Evolutionary conservation across 2,797 vertebrate genomes (phyloP).

Genomic region (Yasuhikotakia modesta): DNA sequence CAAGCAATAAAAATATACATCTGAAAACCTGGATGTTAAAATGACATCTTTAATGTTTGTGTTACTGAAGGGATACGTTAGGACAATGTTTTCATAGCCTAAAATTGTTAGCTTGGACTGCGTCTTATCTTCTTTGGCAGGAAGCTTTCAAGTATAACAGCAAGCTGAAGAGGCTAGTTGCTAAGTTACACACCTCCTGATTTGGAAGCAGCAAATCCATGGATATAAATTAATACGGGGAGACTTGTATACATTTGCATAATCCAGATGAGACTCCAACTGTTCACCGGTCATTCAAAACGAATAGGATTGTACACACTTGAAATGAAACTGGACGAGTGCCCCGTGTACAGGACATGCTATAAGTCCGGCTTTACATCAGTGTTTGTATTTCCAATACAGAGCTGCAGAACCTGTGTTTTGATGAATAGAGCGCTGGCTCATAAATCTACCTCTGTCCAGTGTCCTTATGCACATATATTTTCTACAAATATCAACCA

Average conservation of each 20-base stretch:
- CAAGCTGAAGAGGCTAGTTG: slow-evolving; percentile 45
- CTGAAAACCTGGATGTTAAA: too few species aligned
- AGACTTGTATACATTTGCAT: slow-evolving; percentile 21
- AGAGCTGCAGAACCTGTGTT: too few species aligned
- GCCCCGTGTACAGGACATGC: not conserved
- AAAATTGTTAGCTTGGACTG: not conserved
- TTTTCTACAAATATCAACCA: too few species aligned
- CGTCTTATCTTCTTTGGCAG: slow-evolving; percentile 9
- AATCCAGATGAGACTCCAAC: slow-evolving; percentile 34
- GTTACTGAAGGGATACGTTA: too few species aligned
- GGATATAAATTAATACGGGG: slow-evolving; percentile 39
- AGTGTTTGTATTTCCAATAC: not conserved
- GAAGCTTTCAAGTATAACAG: slow-evolving; percentile 39
- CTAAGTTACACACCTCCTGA: slow-evolving; percentile 56
- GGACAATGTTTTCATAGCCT: too few species aligned
- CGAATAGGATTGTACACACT: not conserved
- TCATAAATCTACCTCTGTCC: too few species aligned
- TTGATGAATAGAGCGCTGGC: too few species aligned
- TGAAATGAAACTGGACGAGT: not conserved
- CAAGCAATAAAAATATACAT: too few species aligned
- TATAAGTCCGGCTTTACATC: not conserved
- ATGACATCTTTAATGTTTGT: too few species aligned
- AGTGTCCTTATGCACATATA: too few species aligned
- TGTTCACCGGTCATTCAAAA: not conserved
- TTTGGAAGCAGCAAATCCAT: slow-evolving; percentile 26